Evolutionary conservation across 2,113 vertebrate genomes (phyloP), one percentile per base, ranked within the genome.

Genomic region (Calidris pugnax): DNA sequence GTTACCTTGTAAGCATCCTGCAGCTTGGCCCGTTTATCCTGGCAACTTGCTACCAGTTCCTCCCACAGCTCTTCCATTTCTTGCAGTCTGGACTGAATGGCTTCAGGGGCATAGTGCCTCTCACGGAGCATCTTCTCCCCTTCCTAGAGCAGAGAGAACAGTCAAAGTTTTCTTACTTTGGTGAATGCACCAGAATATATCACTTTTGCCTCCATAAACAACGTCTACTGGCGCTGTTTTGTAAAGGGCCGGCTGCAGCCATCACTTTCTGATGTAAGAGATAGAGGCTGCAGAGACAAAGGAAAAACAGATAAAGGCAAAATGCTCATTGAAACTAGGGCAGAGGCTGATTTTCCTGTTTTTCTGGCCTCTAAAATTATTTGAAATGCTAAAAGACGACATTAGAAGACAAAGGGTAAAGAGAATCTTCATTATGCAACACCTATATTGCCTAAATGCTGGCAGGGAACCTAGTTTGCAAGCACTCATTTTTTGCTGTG

Each of bases 11-110:
- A 98, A 56, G 99, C 98, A 73, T 98, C 98, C 93, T 98, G 98
- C 4, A 99, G 97, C 55, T 98, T 97, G 72, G 76, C 82, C 48
- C 53, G 97, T 96, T 98, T 99, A 85, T 98, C 98, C 83, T 97
- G 97, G 90, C 98, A 98, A 91, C 98, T 98, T 90, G 94, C 96
- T 74, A 98, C 92, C 55, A 99, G 97, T 56, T 98, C 90, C 15
- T 98, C 97, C 99, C 99, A 99, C 68, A 98, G 95, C 37, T 98
- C 98, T 41, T 93, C 96, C 95, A 99, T 97, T 95, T 99, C 99
- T 89, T 97, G 95, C 41, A 99, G 96, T 87, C 93, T 97, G 79
- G 97, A 97, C 83, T 84, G 96, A 85, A 99, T 98, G 78, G 98
- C 98, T 64, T 95, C 97, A 5, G 97, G 89, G 56, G 98, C 98